Evolutionary conservation across 1,140 invertebrate species (phyloP), one percentile per base, ranked within the genome.

Genomic region (Brachionus paranguensis): DNA sequence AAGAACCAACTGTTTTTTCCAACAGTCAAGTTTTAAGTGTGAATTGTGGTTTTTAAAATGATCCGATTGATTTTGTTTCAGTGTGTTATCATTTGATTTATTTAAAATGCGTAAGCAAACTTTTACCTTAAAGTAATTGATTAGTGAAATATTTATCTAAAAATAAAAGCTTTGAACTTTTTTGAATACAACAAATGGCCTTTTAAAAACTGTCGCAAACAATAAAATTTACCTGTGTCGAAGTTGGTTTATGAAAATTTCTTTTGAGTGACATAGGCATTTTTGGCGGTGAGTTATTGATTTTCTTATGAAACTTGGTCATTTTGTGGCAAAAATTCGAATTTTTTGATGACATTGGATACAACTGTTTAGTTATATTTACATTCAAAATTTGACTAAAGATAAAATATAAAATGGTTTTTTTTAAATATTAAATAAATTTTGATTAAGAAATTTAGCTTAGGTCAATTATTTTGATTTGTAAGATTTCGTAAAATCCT

Each of bases 1-100:
- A 50, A 76, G 7, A 27, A 50, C 5, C 24, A 76, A 50, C 43
- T 76, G 72, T 76, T 76, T 76, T 50, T 47, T 76, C 43, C 72
- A 50, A 50, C 47, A 76, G 14, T 76, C 72, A 76, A 76, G 10
- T 50, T 76, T 20, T 27, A 76, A 76, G 24, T 76, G 45, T 76
- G 68, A 72, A 72, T 20, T 72, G 43, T 43, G 6, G 41, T n/a
- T 68, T 68, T 27, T 29, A 14, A 68, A 41, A 41, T 72, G 12
- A 41, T 45, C 33, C 68, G 68, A 72, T 43, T 72, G 33, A 41
- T 41, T 43, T 17, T 43, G n/a, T 41, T 20, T 43, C 17, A 41
- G 33, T 20, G 33, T 72, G 14, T 72, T 72, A 43, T 72, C 41
- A 43, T 11, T 72, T 43, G 37, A 41, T 72, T 41, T 37, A 17